Conservation (phyloP, 2,113 vertebrate species). For the Lanius ludovicianus region DNA sequence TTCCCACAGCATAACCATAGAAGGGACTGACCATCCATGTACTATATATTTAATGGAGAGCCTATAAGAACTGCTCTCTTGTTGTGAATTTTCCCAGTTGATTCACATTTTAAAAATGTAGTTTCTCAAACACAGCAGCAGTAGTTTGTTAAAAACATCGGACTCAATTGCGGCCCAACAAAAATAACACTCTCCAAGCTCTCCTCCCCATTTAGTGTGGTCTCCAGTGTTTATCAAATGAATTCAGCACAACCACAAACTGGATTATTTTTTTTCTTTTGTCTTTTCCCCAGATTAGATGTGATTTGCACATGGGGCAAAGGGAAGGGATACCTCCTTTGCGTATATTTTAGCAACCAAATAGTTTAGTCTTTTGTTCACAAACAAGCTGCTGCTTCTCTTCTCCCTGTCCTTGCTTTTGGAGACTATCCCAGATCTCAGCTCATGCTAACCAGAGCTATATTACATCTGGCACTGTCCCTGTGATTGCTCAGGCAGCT, state of each 20-base stretch:
- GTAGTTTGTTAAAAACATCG: conserved; percentile 53
- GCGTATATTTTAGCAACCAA: conserved; percentile 63
- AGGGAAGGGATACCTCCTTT: background rate
- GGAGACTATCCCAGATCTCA: conserved; percentile 45
- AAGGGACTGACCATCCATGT: fast-evolving
- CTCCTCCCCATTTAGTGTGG: conserved; percentile 47
- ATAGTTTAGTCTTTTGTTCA: conserved; percentile 63
- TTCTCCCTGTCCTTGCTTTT: conserved; percentile 40
- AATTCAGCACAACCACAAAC: background rate
- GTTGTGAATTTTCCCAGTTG: background rate
- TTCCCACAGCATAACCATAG: background rate
- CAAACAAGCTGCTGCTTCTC: conserved; percentile 69
- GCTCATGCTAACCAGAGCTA: conserved; percentile 53
- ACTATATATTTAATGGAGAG: background rate
- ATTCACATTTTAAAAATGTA: conserved; percentile 36
- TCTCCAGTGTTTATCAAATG: conserved; percentile 35
- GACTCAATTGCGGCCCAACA: background rate
- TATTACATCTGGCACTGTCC: conserved; percentile 60
- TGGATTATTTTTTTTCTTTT: background rate
- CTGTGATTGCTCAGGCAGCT: conserved; percentile 50
- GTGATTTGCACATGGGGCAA: conserved; percentile 35
- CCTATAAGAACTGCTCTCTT: background rate
- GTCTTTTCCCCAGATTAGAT: conserved; percentile 37
- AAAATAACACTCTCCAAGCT: conserved; percentile 5
- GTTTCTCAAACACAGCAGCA: conserved; percentile 25